A percentile compares a stretch with the other conserved stretches of the same genome.
These are phyloP conservation scores for Amazona vittata DNA, from an alignment of 2,113 vertebrate species.

Conservation along the genomic window DNA sequence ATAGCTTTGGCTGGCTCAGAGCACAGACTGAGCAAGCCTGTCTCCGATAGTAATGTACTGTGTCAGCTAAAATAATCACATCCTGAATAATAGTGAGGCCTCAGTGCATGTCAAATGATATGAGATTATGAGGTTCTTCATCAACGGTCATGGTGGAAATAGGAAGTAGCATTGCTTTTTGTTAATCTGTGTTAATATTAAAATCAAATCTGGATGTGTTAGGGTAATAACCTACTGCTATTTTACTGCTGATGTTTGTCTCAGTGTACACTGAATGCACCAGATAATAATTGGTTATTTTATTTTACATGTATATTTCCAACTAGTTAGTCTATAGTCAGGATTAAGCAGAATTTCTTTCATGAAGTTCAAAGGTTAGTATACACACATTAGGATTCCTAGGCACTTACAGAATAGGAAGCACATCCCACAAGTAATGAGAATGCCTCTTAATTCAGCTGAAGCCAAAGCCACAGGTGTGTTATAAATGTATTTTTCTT, in stretches of 20 bases:
- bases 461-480: conserved; percentile 45
- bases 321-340: neutral
- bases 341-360: neutral
- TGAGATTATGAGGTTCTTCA: neutral
- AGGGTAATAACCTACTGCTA: neutral
- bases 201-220: neutral
- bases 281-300: neutral
- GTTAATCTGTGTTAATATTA: neutral
- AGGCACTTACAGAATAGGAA: neutral
- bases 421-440: conserved; percentile 20
- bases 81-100: neutral
- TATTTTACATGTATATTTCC: neutral
- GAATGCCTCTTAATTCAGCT: conserved; percentile 52
- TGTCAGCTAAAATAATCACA: neutral
- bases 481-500: conserved; percentile 63
- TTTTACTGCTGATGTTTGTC: neutral
- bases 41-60: neutral
- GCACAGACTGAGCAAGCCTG: neutral
- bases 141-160: neutral
- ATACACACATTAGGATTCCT: neutral
- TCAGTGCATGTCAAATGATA: neutral
- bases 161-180: neutral
- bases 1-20: neutral
- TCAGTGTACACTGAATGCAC: neutral
- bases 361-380: neutral